A percentile compares a stretch with the other conserved stretches of the same genome.
These are phyloP conservation scores for Alloplasta piceator DNA, from an alignment of 2,888 invertebrate species.

Conservation along the genomic window DNA sequence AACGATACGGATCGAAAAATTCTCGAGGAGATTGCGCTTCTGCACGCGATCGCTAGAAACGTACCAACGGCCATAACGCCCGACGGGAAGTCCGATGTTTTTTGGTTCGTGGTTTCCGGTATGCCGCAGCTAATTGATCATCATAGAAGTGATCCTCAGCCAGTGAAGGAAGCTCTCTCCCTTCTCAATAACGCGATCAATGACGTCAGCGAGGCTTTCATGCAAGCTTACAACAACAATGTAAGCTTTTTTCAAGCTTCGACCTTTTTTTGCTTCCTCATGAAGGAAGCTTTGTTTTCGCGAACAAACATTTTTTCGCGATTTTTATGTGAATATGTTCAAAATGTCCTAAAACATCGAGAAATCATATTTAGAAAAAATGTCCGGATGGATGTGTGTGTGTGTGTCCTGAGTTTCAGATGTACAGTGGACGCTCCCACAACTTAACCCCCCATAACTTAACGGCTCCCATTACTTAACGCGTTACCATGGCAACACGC, in stretches of 20 bases:
- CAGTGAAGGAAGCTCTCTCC: slow-evolving; percentile 87
- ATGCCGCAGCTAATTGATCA: slow-evolving; percentile 87
- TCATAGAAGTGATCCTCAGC: slow-evolving; percentile 87
- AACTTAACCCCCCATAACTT: too few relatives aligned
- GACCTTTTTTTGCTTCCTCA: too few relatives aligned
- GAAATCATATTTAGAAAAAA: too few relatives aligned
- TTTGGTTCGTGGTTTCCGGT: slow-evolving; percentile 87
- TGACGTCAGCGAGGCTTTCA: slow-evolving; percentile 78
- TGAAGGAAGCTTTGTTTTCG: too few relatives aligned
- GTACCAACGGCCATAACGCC: slow-evolving; percentile 84
- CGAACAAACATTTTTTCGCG: too few relatives aligned
- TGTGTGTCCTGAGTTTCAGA: too few relatives aligned
- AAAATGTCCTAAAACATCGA: too few relatives aligned
- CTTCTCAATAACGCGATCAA: slow-evolving; percentile 85
- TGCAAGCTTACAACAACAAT: slow-evolving; percentile 80
- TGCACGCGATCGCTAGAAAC: slow-evolving; percentile 86
- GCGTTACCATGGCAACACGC: too few relatives aligned
- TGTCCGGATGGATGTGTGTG: too few relatives aligned
- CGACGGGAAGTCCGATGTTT: slow-evolving; percentile 87
- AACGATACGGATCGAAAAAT: slow-evolving; percentile 87
- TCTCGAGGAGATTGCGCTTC: slow-evolving; percentile 86
- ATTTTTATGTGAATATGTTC: too few relatives aligned
- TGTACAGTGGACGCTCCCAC: too few relatives aligned
- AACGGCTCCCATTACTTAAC: too few relatives aligned
- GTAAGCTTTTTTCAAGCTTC: slow-evolving; percentile 70